These are phyloP conservation scores for Hyposmocoma kahamanoa DNA, from an alignment of 1,140 invertebrate genomes.

Conservation along the genomic window DNA sequence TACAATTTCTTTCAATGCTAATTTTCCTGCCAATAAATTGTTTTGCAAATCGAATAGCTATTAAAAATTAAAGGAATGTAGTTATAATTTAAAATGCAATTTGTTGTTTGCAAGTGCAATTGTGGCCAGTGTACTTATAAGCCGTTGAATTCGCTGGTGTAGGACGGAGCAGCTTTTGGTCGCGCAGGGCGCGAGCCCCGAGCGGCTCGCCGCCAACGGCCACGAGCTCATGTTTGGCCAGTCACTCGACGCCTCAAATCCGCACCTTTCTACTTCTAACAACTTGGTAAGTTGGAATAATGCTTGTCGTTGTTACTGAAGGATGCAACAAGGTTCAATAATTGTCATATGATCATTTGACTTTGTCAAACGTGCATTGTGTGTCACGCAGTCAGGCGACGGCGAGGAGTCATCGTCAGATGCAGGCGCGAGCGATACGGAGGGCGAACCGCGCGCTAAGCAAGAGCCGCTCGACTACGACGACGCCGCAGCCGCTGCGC, in stretches of 20 bases:
- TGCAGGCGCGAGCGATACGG: constrained; percentile 79
- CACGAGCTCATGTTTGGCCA: constrained; percentile 81
- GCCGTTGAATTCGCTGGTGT: constrained; percentile 27
- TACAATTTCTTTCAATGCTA: neutral
- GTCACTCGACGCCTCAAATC: constrained; percentile 76
- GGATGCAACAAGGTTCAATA: neutral
- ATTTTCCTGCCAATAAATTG: neutral
- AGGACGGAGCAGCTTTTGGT: constrained; percentile 62
- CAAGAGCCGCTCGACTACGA: constrained; percentile 78
- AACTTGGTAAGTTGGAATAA: constrained; percentile 44
- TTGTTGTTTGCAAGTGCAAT: too few species aligned
- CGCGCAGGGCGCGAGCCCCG: constrained; percentile 55
- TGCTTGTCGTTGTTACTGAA: neutral
- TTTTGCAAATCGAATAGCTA: neutral
- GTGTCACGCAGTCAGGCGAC: constrained; percentile 61
- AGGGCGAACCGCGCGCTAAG: constrained; percentile 75
- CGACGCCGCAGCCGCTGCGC: constrained; percentile 78
- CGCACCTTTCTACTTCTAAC: constrained; percentile 52
- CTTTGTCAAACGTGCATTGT: neutral
- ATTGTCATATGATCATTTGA: neutral
- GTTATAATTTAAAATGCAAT: too few species aligned
- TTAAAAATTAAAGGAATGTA: too few species aligned
- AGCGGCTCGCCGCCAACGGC: constrained; percentile 61
- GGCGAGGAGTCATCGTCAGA: constrained; percentile 84
- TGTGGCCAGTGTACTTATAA: constrained; percentile 16